Evolutionary conservation across 2,797 vertebrate genomes (phyloP).

Genomic region (Erethizon dorsatum): DNA sequence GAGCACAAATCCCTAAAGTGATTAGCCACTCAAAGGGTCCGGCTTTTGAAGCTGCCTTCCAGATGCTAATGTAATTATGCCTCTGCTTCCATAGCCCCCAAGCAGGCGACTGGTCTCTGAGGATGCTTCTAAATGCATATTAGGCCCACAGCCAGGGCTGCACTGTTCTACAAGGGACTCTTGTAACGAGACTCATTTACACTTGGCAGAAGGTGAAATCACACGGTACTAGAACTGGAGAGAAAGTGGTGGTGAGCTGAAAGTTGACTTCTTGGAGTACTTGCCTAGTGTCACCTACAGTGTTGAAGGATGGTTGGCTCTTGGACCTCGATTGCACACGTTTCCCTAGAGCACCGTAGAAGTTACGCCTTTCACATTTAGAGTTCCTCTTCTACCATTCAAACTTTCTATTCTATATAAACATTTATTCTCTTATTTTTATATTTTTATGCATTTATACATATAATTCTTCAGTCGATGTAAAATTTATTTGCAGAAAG

Average conservation of each 20-base stretch:
- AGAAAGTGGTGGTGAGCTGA: not conserved
- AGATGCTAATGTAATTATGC: not conserved
- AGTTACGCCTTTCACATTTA: not conserved
- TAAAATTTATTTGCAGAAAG: not conserved
- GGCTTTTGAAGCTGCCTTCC: conserved; percentile 1
- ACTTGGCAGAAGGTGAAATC: not conserved
- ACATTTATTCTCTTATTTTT: not conserved
- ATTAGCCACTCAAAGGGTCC: not conserved
- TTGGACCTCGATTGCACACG: not conserved
- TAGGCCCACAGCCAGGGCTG: conserved; percentile 62
- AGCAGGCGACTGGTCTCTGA: not conserved
- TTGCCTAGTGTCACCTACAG: not conserved
- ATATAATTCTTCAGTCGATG: not conserved
- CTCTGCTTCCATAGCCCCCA: not conserved
- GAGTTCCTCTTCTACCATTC: not conserved
- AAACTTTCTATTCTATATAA: not conserved
- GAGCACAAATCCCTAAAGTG: conserved; percentile 12
- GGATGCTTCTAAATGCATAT: conserved; percentile 54
- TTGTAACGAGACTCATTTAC: not conserved
- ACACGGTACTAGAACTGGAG: accelerated
- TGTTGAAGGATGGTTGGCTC: not conserved
- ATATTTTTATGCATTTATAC: not conserved
- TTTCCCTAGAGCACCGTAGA: not conserved
- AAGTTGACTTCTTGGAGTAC: not conserved
- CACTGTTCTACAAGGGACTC: not conserved